Percentiles rank a stretch among this genome's conserved stretches.
Evolutionary conservation across 2,797 vertebrate species (phyloP).

Genomic region (Helarctos malayanus): DNA sequence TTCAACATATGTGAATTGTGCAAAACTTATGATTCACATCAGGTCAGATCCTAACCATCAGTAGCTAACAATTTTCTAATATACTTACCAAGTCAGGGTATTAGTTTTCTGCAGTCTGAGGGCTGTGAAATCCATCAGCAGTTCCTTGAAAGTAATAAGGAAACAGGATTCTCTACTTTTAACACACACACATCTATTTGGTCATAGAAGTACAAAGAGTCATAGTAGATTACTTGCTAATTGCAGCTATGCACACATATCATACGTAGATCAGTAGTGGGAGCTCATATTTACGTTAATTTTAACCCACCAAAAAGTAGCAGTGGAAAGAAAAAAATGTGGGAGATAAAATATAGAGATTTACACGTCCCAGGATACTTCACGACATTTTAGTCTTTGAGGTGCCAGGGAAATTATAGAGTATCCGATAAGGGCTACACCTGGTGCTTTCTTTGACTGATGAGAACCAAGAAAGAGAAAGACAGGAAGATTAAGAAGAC

Average conservation of each 20-base stretch:
- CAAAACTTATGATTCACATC: not conserved
- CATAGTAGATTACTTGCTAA: not conserved
- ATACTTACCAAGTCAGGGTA: not conserved
- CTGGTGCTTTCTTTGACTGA: conserved; percentile 74
- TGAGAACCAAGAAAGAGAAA: conserved; percentile 72
- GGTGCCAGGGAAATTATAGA: conserved; percentile 33
- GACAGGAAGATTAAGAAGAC: conserved; percentile 74
- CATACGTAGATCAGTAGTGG: not conserved
- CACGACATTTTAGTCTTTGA: not conserved
- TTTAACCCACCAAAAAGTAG: not conserved
- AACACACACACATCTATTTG: not conserved
- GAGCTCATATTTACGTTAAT: not conserved
- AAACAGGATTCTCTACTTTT: not conserved
- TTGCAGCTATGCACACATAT: not conserved
- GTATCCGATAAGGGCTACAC: not conserved
- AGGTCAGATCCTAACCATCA: not conserved
- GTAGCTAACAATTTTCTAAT: not conserved
- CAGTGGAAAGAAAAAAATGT: not conserved
- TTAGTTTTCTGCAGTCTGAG: not conserved
- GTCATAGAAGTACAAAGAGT: not conserved
- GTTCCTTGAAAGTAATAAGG: not conserved
- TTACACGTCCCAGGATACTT: not conserved
- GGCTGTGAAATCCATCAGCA: not conserved
- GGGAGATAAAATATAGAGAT: conserved; percentile 56
- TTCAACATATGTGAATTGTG: not conserved